Base-by-base conservation (phyloP, 37 sponge, comb jelly and placozoan genomes). In the Crambe crambe region DNA sequence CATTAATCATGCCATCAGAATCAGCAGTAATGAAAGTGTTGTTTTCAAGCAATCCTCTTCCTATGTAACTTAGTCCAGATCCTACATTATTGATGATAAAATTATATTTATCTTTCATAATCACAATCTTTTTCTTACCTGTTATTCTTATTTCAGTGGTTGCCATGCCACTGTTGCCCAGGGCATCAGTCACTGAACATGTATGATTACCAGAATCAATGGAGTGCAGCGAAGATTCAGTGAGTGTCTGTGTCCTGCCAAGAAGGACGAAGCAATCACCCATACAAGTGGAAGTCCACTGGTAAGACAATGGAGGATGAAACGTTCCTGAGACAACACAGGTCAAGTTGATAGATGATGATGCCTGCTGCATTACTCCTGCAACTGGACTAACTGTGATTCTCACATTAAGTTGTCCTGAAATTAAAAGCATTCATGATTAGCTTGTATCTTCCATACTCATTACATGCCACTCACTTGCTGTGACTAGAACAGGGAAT, bases 161-260 rank as follows among this genome's bases (percentile, higher is more conserved):
- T 37, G 69, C 69, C 9, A 37, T 10, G 9, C 69, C 69, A 36
- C 38, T 37, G 18, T 68, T 68, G 6, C 69, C 69, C 31, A 68
- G 12, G 9, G 37, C 69, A 68, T 68, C 69, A 36, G 21, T 35
- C 3, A 68, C 39, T 20, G 69, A 21, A 68, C 69, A 68, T 9
- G 69, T 68, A 37, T 68, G 69, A 32, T 68, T 68, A 8, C 69
- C 69, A 68, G 38, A 18, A 34, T 68, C 69, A 68, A 68, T 68
- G 5, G 69, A 68, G 30, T 68, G 69, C 6, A 68, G 6, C 8
- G 38, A 25, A 68, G 36, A 31, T 36, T 68, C 12, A 8, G 8
- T 68, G 8, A 68, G 69, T 18, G 21, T 68, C 30, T 3, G 20
- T 36, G 21, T 32, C 21, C 38, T 68, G 4, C 69, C 69, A 37